Evolutionary conservation across 2,888 invertebrate genomes (phyloP), one percentile per base, ranked within the genome.

Genomic region (Dynastes tityus): DNA sequence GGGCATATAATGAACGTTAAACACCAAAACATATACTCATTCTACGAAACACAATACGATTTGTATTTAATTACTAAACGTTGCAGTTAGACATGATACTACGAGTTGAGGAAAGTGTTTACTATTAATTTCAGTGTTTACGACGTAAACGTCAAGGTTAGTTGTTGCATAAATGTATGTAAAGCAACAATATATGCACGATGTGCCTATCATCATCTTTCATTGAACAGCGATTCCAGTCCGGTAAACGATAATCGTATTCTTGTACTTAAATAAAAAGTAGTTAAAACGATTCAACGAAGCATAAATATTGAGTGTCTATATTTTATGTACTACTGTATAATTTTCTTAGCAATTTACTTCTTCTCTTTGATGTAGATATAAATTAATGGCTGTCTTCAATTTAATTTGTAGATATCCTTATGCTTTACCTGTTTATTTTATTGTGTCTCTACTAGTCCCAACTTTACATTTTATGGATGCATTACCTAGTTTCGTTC

Each of bases 121-220:
- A 55, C 55, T 55, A 65, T 65, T 65, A 65, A 40, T 40, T 65
- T 40, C 40, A 40, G 9, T n/a, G 40, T 40, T 65, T 37, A 65
- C 13, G 45, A 65, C n/a, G 37, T n/a, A 40, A 40, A 65, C 40
- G 65, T 65, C 40, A 40, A 65, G 65, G 45, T 40, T 40, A 2
- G 40, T n/a, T 55, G 55, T 16, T 32, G n/a, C 16, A 40, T 63
- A 32, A 29, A 29, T 65, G 40, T 40, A 65, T 32, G 65, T 65
- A 32, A 65, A 40, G 16, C 16, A 65, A 40, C 6, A 16, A 65
- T 65, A 65, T 40, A 40, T 37, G 40, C 40, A 37, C 16, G 40
- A n/a, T 37, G 11, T 6, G 37, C 13, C 65, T n/a, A 65, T 22
- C 16, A 65, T 65, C 13, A 16, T 65, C 16, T 65, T 55, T 11